Evolutionary conservation across 1,140 invertebrate genomes (phyloP), one percentile per base, ranked within the genome.

Genomic region (Zeugodacus cucurbitae): DNA sequence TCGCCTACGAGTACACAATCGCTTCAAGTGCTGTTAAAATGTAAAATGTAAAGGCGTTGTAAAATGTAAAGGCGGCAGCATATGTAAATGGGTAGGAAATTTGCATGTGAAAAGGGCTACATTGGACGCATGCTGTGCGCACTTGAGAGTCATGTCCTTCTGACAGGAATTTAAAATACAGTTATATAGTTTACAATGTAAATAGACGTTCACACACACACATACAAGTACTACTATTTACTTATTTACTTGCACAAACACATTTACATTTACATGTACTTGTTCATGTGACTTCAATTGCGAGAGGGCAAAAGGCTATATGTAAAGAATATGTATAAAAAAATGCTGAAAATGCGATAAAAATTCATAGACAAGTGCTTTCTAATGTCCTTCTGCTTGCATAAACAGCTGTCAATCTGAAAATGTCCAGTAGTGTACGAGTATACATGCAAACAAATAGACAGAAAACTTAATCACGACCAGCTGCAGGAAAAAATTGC

Each of bases 331-430:
- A 54, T 54, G 0, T 48, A 8, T n/a, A 59, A 59, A 59, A 59
- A 62, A 62, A 62, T 82, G 37, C 44, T 82, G 22, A 82, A 82
- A 17, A 82, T 82, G 41, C 22, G 41, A 17, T 82, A 29, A 82
- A 82, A 82, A 82, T 82, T 82, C 74, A 48, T 82, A 82, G 74
- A 44, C 74, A 82, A 82, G 74, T 82, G 74, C 41, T 82, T 82
- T 82, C 74, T 82, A 82, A 82, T 82, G 74, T 29, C 74, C n/a
- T 82, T 54, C 26, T 48, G 37, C 41, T 41, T 41, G 29, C 64
- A 29, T 41, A 78, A 41, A 41, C 17, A 41, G 41, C 29, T 37
- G n/a, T 78, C 17, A 78, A 78, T 34, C n/a, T 41, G 37, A 20
- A 78, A 41, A 41, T 44, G 70, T 41, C 70, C 34, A 32, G 64